Base-by-base conservation (phyloP, 2,888 invertebrate species). In the Watsonalla binaria region DNA sequence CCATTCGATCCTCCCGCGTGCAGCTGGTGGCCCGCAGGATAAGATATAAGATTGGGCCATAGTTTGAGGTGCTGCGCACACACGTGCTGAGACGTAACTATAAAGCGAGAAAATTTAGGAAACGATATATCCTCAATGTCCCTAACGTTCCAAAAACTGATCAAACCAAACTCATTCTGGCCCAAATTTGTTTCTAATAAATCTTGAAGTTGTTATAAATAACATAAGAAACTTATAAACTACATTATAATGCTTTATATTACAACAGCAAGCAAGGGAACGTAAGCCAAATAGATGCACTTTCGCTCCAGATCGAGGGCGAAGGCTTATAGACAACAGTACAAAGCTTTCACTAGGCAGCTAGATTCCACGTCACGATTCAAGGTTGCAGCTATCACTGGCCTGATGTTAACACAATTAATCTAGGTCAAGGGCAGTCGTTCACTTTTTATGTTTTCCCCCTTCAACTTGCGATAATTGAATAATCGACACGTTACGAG, bases 361-460 rank as follows among this genome's bases (percentile, higher is more conserved):
- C 75, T 74, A 79, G 83, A 84, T 86, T 88, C 86, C 84, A 85
- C 84, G 81, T 88, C 87, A 90, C 88, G 84, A 84, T 84, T 82
- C 89, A 88, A 87, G 88, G 89, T 77, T 85, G 72, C 68, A 80
- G 82, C 84, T 82, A 80, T 82, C 77, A 76, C 76, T 75, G 72
- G 76, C 73, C 77, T 79, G 79, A 84, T 86, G 84, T 86, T 84
- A 77, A 11, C 11, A 42, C 11, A 11, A 79, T 77, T 76, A 77
- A 82, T 82, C 77, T 79, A 80, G 83, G 86, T 86, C 87, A 86
- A 84, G 80, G 76, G 75, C 77, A 86, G 80, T 86, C 83, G 78
- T 86, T 88, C 82, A 84, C 87, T 83, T 84, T 84, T 80, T 77
- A 76, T 75, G 70, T 77, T 80, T n/a, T 78, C 72, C 79, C 72